Evolutionary conservation across 2,888 invertebrate genomes (phyloP).

Genomic region (Netelia inedita): DNA sequence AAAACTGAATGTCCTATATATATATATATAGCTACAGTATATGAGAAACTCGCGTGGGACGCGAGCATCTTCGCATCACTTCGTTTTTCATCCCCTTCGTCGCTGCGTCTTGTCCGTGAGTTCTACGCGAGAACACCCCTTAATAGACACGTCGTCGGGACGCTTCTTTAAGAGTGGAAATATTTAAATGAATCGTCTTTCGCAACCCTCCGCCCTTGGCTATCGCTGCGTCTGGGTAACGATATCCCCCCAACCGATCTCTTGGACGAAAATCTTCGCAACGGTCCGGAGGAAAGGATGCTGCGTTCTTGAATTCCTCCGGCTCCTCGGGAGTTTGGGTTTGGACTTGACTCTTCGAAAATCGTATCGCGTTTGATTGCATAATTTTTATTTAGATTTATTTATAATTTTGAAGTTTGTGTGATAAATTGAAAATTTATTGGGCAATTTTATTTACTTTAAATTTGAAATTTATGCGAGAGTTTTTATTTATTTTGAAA

Average conservation of each 20-base stretch:
- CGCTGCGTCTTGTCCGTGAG: conserved; percentile 10
- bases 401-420: no score
- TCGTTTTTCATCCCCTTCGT: conserved; percentile 8
- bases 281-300: background rate
- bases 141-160: conserved; percentile 65
- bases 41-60: background rate
- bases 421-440: no score
- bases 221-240: background rate
- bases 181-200: conserved; percentile 67
- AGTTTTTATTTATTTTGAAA: no score
- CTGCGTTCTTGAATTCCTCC: background rate
- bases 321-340: background rate
- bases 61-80: conserved; percentile 23
- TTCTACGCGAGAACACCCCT: conserved; percentile 38
- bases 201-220: conserved; percentile 32
- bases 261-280: background rate
- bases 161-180: conserved; percentile 66
- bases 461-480: no score
- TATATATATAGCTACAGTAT: background rate
- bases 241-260: background rate
- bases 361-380: background rate
- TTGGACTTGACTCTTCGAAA: background rate
- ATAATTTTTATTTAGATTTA: background rate
- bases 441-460: no score
- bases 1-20: conserved; percentile 12